These are phyloP conservation scores for Xyrichtys novacula DNA, from an alignment of 2,797 vertebrate species.

Conservation along the genomic window DNA sequence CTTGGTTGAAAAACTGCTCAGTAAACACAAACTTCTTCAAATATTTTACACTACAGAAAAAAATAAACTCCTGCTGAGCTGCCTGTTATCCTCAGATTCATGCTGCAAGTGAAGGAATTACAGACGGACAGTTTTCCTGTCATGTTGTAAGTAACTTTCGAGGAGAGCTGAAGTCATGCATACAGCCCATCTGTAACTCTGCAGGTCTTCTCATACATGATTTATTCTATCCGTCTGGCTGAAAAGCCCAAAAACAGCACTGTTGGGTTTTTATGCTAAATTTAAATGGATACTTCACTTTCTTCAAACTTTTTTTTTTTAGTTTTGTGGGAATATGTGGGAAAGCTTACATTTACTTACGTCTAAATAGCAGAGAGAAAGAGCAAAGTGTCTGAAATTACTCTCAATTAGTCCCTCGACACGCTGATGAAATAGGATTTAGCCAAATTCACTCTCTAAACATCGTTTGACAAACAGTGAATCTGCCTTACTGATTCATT, in stretches of 20 bases:
- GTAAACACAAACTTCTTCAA: neutral
- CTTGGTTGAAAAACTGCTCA: neutral
- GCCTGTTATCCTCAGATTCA: neutral
- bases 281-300: neutral
- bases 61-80: neutral
- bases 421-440: neutral
- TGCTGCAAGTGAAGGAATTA: neutral
- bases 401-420: neutral
- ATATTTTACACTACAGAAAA: neutral
- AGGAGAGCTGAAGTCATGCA: too few relatives aligned
- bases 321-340: neutral
- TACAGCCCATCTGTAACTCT: neutral
- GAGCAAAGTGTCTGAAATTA: neutral
- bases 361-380: too few relatives aligned
- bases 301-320: neutral
- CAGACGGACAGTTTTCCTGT: neutral
- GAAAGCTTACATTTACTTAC: too few relatives aligned
- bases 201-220: too few relatives aligned
- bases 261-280: neutral
- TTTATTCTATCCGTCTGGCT: neutral
- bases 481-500: accelerated
- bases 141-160: neutral
- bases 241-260: neutral
- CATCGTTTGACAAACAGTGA: neutral
- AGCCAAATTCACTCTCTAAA: neutral